Base-by-base conservation (phyloP, 2,888 invertebrate species). In the Villa cingulata region DNA sequence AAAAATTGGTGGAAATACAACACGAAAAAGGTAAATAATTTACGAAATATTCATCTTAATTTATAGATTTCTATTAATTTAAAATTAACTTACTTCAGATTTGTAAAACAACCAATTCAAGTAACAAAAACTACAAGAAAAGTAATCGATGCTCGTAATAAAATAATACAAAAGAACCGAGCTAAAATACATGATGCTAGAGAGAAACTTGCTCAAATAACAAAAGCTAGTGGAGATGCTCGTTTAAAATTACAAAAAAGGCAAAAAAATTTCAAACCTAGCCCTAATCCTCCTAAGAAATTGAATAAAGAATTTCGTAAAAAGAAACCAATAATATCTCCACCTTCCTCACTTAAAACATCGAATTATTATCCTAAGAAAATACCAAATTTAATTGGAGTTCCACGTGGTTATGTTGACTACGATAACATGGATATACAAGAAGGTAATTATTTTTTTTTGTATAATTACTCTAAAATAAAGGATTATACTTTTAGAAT, bases 111-210 rank as follows among this genome's bases (percentile, higher is more conserved):
- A 32, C 29, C 41, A 17, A 19, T 5, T n/a, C 9, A n/a, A 18
- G 18, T 15, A 10, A 34, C 9, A 19, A 43, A 34, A 20, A 19
- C 20, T 36, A n/a, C 17, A n/a, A 36, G 15, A 12, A 45, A 17
- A 39, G 54, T 73, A 29, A 66, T 70, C 4, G 88, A 88, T 72
- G 88, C 86, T 17, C 75, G 88, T 43, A 77, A 83, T 55, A 84
- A 81, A 67, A 83, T 88, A 37, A 81, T 86, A 54, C 79, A 80
- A 42, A 86, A 84, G 59, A 86, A 86, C 61, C 75, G 86, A 43
- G 77, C 74, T 42, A 81, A 80, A 59, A 78, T 88, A 23, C 75
- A 75, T 1, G 88, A 89, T 72, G 88, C 88, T 1, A 72, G 88
- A 50, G 88, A 89, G 56, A 83, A 85, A 58, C 70, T 89, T 45